Percentiles rank a stretch among this genome's conserved stretches.
Conservation (phyloP, 2,797 vertebrate species). For the Zalophus californianus region DNA sequence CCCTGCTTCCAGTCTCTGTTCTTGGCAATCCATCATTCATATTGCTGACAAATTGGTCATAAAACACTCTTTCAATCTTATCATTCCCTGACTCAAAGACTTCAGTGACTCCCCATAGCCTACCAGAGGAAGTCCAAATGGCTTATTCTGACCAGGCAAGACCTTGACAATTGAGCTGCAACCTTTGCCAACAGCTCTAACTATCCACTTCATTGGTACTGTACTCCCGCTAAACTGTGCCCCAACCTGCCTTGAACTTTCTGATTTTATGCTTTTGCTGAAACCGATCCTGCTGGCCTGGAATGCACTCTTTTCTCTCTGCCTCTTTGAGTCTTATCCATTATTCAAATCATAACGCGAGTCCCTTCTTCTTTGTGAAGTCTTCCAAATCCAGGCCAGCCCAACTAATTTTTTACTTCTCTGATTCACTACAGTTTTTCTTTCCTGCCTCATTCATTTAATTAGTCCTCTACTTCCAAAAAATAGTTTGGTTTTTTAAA, state of each 20-base stretch:
- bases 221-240: background rate
- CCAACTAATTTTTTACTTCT: slow-evolving; percentile 3
- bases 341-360: slow-evolving; percentile 51
- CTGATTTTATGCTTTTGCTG: slow-evolving; percentile 23
- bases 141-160: slow-evolving; percentile 48
- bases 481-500: background rate
- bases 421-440: background rate
- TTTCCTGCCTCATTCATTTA: background rate
- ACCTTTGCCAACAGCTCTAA: background rate
- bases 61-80: slow-evolving; percentile 72
- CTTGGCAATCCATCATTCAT: slow-evolving; percentile 71
- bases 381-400: background rate
- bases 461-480: background rate
- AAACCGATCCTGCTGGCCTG: slow-evolving; percentile 20
- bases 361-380: slow-evolving; percentile 22
- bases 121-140: slow-evolving; percentile 33
- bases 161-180: slow-evolving; percentile 1
- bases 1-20: slow-evolving; percentile 24
- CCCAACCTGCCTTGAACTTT: slow-evolving; percentile 17
- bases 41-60: slow-evolving; percentile 75
- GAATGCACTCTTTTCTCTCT: background rate
- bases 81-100: slow-evolving; percentile 55
- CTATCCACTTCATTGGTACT: background rate
- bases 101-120: slow-evolving; percentile 47
- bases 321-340: slow-evolving; percentile 39